phyloP scores from a whole-genome alignment of 2,888 invertebrate species.

The Nyleta sp. region DNA sequence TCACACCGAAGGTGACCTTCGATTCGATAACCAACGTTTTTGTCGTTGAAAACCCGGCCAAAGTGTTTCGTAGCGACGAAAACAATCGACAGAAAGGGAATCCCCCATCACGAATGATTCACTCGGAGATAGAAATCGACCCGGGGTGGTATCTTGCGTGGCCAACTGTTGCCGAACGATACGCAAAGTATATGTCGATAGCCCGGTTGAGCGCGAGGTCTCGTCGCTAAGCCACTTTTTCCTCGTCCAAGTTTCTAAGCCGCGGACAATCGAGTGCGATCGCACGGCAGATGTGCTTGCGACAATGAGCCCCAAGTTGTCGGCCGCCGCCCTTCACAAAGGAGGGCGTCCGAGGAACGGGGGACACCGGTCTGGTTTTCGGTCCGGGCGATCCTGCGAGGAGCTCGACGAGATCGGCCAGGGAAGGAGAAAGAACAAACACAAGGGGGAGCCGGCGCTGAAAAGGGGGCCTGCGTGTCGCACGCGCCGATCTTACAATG shows the following conservation, averaged over 20 bases:
- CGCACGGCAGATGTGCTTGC: constrained; percentile 81
- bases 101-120: constrained; percentile 35
- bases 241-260: constrained; percentile 78
- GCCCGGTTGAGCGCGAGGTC: constrained; percentile 28
- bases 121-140: constrained; percentile 50
- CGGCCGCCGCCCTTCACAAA: constrained; percentile 73
- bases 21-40: no score
- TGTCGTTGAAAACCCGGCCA: background rate
- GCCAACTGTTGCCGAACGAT: constrained; percentile 41
- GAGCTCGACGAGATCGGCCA: constrained; percentile 63
- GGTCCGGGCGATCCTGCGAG: constrained; percentile 62
- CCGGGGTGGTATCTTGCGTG: constrained; percentile 32
- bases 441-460: constrained; percentile 64
- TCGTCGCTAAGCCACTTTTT: constrained; percentile 75
- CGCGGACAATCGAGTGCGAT: constrained; percentile 80
- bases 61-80: background rate
- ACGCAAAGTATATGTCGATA: constrained; percentile 49
- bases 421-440: constrained; percentile 65
- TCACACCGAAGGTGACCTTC: no score
- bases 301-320: constrained; percentile 77
- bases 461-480: constrained; percentile 79
- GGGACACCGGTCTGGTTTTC: constrained; percentile 62
- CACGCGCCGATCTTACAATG: constrained; percentile 82
- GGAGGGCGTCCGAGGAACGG: constrained; percentile 76
- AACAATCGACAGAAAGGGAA: constrained; percentile 18